Base-by-base conservation (phyloP, 64 coral and sea anemone genomes). In the Porites lutea region DNA sequence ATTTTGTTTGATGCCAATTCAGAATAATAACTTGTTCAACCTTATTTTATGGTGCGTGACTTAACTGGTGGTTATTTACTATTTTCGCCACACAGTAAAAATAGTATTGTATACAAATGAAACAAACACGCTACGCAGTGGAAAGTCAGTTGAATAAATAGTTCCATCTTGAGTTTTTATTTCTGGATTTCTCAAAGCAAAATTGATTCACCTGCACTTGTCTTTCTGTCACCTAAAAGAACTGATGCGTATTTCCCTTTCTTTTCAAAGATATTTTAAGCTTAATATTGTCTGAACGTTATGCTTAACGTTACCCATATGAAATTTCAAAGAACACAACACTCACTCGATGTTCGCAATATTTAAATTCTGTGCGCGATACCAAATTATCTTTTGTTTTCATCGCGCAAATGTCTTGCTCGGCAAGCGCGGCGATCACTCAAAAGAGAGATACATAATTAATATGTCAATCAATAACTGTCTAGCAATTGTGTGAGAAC, bases 371-470 rank as follows among this genome's bases (percentile, higher is more conserved):
- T 84, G 16, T 68, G 44, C 22, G 46, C 43, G 16, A 64, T 61
- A 48, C n/a, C 52, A 78, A 57, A 83, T 66, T 27, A 66, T 83
- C 79, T 48, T 84, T 84, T 84, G 61, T 67, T 84, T 84, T 84
- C 52, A 13, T 47, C 37, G 8, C 44, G 12, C 61, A 83, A 67
- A 65, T 65, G 47, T 65, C 59, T 84, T 5, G 16, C 47, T 52
- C 47, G 15, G 62, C 16, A 69, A 49, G 18, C 27, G 27, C 27
- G 27, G 27, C 61, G 45, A 69, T 18, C 21, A 64, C 47, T 84
- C 46, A 13, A 18, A 2, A 22, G 18, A 10, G 13, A 55, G 22
- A 59, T 22, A 15, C 58, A 43, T 84, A 9, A 67, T 67, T 84
- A 84, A 68, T 3, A 14, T 84, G 63, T 84, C 81, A 68, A 47